Conservation (phyloP, 2,113 vertebrate species). For the Himantopus leucocephalus region DNA sequence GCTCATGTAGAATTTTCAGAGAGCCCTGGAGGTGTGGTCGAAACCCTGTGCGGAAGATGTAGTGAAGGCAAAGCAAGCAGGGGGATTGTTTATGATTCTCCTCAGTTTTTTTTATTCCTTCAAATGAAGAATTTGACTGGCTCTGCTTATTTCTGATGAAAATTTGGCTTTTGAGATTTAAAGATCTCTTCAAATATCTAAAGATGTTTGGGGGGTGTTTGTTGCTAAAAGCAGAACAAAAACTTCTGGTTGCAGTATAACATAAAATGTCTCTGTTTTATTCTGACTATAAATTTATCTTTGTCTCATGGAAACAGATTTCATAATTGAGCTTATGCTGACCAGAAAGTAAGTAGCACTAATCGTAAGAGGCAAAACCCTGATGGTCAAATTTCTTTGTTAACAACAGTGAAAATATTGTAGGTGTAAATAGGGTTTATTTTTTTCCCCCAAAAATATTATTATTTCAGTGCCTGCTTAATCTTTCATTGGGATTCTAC, state of each 20-base stretch:
- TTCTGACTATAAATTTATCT: background rate
- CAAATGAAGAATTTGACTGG: background rate
- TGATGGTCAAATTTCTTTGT: background rate
- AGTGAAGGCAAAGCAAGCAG: background rate
- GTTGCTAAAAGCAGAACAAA: background rate
- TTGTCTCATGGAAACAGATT: background rate
- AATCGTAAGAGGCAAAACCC: background rate
- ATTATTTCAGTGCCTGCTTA: background rate
- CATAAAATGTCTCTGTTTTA: background rate
- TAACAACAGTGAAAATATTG: background rate
- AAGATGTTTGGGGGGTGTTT: background rate
- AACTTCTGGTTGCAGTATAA: background rate
- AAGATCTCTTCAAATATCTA: background rate
- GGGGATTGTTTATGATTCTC: background rate
- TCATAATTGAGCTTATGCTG: background rate
- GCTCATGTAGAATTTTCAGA: background rate
- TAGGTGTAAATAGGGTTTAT: background rate
- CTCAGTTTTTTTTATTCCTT: background rate
- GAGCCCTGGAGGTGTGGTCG: background rate
- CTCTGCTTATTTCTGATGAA: background rate
- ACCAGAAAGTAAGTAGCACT: background rate
- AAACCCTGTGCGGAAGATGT: background rate
- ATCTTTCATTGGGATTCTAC: background rate
- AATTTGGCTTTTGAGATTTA: background rate
- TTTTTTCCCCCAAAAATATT: background rate